Conservation (phyloP, 2,113 vertebrate species). For the Seriola quinqueradiata region DNA sequence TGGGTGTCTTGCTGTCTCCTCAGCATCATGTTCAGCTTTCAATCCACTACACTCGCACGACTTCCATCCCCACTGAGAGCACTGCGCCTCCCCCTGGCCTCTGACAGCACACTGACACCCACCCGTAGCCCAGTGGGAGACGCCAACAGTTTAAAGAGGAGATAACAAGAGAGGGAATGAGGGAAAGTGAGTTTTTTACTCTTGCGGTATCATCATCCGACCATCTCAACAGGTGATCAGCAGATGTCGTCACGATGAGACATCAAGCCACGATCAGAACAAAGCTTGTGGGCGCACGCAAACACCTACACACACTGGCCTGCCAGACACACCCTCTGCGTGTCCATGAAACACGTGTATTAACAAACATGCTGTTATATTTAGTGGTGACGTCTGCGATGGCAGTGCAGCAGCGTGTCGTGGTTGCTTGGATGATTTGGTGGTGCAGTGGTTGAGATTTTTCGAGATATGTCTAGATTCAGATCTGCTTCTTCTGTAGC, state of each 20-base stretch:
- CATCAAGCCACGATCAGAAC: background rate
- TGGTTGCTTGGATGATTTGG: background rate
- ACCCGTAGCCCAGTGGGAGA: conserved; percentile 38
- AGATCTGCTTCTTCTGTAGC: background rate
- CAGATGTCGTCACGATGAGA: conserved; percentile 30
- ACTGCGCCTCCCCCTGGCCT: conserved; percentile 32
- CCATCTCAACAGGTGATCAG: conserved; percentile 50
- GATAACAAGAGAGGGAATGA: conserved; percentile 20
- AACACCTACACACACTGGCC: background rate
- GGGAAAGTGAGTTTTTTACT: conserved; percentile 5
- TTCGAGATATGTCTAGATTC: background rate
- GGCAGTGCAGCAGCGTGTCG: background rate
- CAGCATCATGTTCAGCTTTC: conserved; percentile 42
- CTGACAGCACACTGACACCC: conserved; percentile 63
- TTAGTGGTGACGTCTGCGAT: conserved; percentile 18
- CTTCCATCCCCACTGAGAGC: conserved; percentile 29
- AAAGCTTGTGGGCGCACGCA: background rate
- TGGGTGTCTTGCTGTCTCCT: conserved; percentile 35
- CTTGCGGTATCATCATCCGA: background rate
- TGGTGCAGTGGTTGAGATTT: conserved; percentile 3
- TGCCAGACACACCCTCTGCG: conserved; percentile 8
- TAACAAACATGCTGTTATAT: conserved; percentile 34
- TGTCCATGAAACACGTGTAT: conserved; percentile 1
- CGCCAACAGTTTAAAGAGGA: conserved; percentile 43
- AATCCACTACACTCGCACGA: conserved; percentile 3